Evolutionary conservation across 2,888 invertebrate species (phyloP).

Genomic region (Petrophora chlorosata): DNA sequence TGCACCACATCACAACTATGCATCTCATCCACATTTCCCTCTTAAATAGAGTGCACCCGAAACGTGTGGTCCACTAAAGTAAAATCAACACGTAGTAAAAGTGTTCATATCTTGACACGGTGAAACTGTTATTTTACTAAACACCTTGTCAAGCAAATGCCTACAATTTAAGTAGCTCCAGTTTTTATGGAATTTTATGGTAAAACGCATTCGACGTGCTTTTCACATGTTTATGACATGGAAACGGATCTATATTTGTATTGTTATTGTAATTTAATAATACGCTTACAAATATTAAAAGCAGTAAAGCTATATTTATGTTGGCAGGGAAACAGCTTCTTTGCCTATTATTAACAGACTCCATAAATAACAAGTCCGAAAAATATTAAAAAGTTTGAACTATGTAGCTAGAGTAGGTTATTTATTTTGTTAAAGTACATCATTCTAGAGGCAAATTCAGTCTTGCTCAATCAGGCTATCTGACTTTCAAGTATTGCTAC

Average conservation of each 20-base stretch:
- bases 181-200: slow-evolving; percentile 11
- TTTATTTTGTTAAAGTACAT: too few species aligned
- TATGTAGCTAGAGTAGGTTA: too few species aligned
- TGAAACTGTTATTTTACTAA: slow-evolving; percentile 17
- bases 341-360: too few species aligned
- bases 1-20: too few species aligned
- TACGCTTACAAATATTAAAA: neutral
- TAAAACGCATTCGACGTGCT: slow-evolving; percentile 7
- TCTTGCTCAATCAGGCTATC: too few species aligned
- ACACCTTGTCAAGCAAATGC: slow-evolving; percentile 26
- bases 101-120: slow-evolving; percentile 30
- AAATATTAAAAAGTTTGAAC: too few species aligned
- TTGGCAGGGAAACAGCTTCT: neutral
- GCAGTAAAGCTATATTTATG: neutral
- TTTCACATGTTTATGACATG: neutral
- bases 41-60: too few species aligned
- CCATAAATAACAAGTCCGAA: too few species aligned
- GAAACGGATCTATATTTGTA: neutral
- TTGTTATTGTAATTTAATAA: neutral
- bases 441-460: too few species aligned
- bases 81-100: slow-evolving; percentile 1
- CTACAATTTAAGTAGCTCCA: slow-evolving; percentile 6
- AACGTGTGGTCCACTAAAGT: too few species aligned
- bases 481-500: too few species aligned
- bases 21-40: too few species aligned